Base-by-base conservation (phyloP, 2,113 vertebrate species). In the Oryzias curvinotus region DNA sequence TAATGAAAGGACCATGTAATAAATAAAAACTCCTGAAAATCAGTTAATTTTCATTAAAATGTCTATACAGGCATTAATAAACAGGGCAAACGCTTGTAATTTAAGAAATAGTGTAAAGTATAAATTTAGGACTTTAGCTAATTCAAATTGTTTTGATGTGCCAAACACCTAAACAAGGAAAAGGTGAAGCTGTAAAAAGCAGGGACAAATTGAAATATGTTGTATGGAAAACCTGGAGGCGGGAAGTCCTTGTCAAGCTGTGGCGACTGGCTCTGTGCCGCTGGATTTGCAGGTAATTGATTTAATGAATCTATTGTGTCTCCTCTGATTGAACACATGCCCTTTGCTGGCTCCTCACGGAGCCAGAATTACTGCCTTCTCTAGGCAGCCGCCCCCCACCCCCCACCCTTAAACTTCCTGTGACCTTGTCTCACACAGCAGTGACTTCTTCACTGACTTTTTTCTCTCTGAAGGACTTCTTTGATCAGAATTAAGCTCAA, bases 271-370 rank as follows among this genome's bases (percentile, higher is more conserved):
- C 71, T 71, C 49, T 36, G 77, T 60, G 57, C 88, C 68, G 76
- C 76, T 78, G 86, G 78, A 86, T 81, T 77, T 78, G 65, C 67
- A 23, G 16, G 68, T 89, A 88, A 90, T 91, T 89, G 85, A 61
- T 80, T 82, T 86, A 88, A 88, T 90, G 84, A 89, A 85, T 78
- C 79, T 80, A 79, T 89, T 88, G 71, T 90, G 86, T 83, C 85
- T 71, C 65, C 57, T 79, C 69, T 85, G 81, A 90, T 82, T 87
- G 78, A 87, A 85, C 62, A 69, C 65, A 59, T 73, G 80, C 68
- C 83, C 77, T 3, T 50, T 25, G 42, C 41, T 57, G 43, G 5
- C 65, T 71, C 74, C 80, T 85, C 47, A 19, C 79, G 71, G 80
- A 77, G 57, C 52, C 73, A 15, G 52, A 16, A 41, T 57, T 75